Conservation (phyloP, 2,797 vertebrate species). For the Choloepus didactylus region DNA sequence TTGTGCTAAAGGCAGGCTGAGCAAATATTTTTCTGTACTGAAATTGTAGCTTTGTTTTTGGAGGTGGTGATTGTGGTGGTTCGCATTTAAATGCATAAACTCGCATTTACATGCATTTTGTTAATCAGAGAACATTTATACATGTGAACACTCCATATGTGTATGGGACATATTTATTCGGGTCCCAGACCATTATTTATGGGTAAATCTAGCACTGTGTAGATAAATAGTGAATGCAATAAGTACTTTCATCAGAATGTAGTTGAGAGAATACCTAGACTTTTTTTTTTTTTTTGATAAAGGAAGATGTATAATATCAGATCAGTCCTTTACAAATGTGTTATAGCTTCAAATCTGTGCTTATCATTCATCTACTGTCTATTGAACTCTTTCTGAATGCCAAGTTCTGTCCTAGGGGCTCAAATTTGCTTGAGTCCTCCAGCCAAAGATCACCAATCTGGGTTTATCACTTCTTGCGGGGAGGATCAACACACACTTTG, state of each 20-base stretch:
- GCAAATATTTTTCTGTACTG: background rate
- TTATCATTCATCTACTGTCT: constrained; percentile 18
- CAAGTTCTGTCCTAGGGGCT: constrained; percentile 8
- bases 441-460: background rate
- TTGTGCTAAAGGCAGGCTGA: background rate
- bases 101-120: constrained; percentile 55
- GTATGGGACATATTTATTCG: constrained; percentile 19
- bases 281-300: constrained; percentile 17
- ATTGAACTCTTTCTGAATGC: constrained; percentile 2
- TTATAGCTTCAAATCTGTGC: background rate
- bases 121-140: constrained; percentile 34
- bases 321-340: background rate
- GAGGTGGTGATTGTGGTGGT: background rate
- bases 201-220: background rate
- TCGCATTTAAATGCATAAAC: background rate
- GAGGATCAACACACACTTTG: background rate
- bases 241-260: constrained; percentile 45
- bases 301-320: background rate
- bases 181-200: background rate
- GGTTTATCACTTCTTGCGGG: background rate
- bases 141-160: background rate
- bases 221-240: constrained; percentile 2
- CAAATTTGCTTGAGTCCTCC: background rate
- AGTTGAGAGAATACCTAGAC: background rate
- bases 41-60: background rate